These are phyloP conservation scores for Falco peregrinus DNA, from an alignment of 2,797 vertebrate species.

Conservation along the genomic window DNA sequence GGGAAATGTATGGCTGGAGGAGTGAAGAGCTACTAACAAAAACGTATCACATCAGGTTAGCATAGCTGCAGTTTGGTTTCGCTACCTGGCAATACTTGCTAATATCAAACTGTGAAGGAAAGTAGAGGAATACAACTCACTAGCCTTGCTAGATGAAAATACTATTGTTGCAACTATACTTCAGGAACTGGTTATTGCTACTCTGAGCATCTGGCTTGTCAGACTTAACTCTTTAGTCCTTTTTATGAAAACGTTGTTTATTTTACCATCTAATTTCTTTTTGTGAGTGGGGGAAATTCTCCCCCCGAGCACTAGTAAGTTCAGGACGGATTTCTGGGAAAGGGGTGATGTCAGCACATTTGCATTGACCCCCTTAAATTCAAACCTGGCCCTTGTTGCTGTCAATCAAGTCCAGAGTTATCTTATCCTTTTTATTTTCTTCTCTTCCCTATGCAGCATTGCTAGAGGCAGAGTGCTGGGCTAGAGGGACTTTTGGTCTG, in stretches of 20 bases:
- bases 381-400: not conserved
- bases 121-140: not conserved
- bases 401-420: not conserved
- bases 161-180: not conserved
- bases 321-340: not conserved
- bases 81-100: fast-evolving
- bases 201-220: not conserved
- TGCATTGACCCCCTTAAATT: not conserved
- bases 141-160: not conserved
- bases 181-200: not conserved
- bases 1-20: not conserved
- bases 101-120: not conserved
- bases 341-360: not conserved
- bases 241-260: not conserved
- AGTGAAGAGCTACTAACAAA: not conserved
- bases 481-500: not conserved
- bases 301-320: not conserved
- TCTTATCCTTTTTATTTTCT: not conserved
- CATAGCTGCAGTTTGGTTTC: not conserved
- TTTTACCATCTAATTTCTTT: not conserved
- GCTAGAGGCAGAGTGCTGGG: not conserved
- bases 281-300: not conserved
- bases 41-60: not conserved
- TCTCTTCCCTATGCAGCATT: not conserved
- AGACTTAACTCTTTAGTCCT: not conserved